A percentile compares a stretch with the other conserved stretches of the same genome.
Conservation (phyloP, 2,888 invertebrate genomes). For the Pediacus dermestoides region DNA sequence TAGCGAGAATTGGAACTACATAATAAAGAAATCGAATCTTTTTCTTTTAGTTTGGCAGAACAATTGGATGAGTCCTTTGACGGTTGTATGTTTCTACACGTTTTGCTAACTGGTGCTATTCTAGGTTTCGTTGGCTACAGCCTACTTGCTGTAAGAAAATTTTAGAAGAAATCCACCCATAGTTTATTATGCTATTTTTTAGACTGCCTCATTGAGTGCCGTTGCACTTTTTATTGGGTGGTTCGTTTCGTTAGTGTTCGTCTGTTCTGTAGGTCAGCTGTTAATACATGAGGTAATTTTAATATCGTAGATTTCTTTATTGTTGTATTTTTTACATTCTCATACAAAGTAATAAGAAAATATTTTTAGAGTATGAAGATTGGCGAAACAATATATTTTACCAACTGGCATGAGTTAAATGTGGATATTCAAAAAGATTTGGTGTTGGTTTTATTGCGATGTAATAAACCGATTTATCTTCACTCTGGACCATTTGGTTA, state of each 20-base stretch:
- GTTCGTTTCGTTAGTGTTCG: conserved; percentile 21
- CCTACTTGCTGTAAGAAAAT: conserved; percentile 15
- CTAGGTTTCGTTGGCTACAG: conserved; percentile 15
- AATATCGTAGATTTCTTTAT: background rate
- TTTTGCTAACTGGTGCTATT: conserved; percentile 14
- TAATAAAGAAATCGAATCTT: too few species aligned
- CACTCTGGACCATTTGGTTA: conserved; percentile 23
- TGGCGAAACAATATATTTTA: conserved; percentile 18
- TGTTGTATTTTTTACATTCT: too few species aligned
- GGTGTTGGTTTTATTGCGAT: conserved; percentile 20
- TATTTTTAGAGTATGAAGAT: conserved; percentile 21
- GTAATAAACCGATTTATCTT: conserved; percentile 21
- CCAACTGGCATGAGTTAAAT: conserved; percentile 25
- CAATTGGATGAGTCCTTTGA: conserved; percentile 15
- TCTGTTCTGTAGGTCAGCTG: conserved; percentile 25
- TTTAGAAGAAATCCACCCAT: too few species aligned
- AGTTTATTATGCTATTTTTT: too few species aligned
- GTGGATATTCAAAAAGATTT: conserved; percentile 22
- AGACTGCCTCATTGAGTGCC: conserved; percentile 16
- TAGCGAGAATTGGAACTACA: too few species aligned
- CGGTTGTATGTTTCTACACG: conserved; percentile 14
- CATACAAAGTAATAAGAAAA: too few species aligned
- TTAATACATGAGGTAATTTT: conserved; percentile 24
- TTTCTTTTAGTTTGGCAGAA: conserved; percentile 9
- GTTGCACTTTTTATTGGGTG: conserved; percentile 24